phyloP scores from a whole-genome alignment of 2,888 invertebrate genomes.

The Eremobia ochroleuca region DNA sequence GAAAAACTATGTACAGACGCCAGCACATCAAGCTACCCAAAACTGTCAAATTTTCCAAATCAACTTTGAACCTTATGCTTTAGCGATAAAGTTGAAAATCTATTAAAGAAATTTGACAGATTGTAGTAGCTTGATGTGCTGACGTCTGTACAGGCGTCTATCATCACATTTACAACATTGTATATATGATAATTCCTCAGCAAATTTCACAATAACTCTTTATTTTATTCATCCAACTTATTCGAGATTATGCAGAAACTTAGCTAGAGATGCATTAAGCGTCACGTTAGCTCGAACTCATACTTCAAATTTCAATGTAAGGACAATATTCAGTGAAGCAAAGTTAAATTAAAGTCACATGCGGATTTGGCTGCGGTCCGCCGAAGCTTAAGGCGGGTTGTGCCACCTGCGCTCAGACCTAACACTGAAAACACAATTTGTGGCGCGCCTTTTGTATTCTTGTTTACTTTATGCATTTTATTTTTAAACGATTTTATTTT shows the following conservation, averaged over 20 bases:
- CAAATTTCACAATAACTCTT: slow-evolving; percentile 12
- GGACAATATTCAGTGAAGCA: slow-evolving; percentile 85
- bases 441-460: slow-evolving; percentile 83
- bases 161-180: neutral
- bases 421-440: slow-evolving; percentile 87
- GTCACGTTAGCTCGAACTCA: slow-evolving; percentile 62
- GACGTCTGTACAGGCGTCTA: too few species aligned
- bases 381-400: slow-evolving; percentile 82
- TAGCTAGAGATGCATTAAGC: slow-evolving; percentile 61
- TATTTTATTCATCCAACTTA: slow-evolving; percentile 36
- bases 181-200: neutral
- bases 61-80: too few species aligned
- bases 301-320: slow-evolving; percentile 83
- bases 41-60: too few species aligned
- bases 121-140: too few species aligned
- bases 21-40: too few species aligned
- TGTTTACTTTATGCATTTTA: slow-evolving; percentile 86
- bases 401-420: slow-evolving; percentile 84
- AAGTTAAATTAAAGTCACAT: slow-evolving; percentile 90
- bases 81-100: too few species aligned
- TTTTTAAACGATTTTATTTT: slow-evolving; percentile 75
- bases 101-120: too few species aligned
- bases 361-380: slow-evolving; percentile 85
- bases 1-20: too few species aligned
- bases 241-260: slow-evolving; percentile 53